Evolutionary conservation across 2,113 vertebrate genomes (phyloP), one percentile per base, ranked within the genome.

Genomic region (Crotophaga sulcirostris): DNA sequence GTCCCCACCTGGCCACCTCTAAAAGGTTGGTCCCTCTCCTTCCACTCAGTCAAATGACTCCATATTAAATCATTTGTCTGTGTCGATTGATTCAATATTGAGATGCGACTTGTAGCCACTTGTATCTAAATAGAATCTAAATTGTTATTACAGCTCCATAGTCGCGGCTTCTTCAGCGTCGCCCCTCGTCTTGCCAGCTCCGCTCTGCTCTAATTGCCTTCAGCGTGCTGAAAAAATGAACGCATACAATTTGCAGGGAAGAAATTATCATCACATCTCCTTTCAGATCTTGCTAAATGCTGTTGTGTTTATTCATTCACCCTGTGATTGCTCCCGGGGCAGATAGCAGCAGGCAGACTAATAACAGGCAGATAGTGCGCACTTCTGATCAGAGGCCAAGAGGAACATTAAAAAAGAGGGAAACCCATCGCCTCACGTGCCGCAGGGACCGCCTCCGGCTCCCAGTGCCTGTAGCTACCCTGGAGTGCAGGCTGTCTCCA

Each of bases 111-210:
- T 76, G 94, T 94, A 97, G 95, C 93, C 91, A 88, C 94, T 96
- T 96, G 90, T 97, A 97, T 97, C 97, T 97, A 97, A 97, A 97
- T 97, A 93, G 96, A 96, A 97, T 97, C 97, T 97, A 96, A 95
- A 97, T 97, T 95, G 96, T 96, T 96, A 94, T 96, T 95, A 95
- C 5, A 9, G 93, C 74, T 94, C 90, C 86, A 14, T 18, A 81
- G 91, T 52, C 6, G 42, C 29, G 28, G 87, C 70, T 93, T 78
- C 91, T 89, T 54, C 86, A 66, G 87, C 72, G 2, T 36, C 10
- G 74, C 80, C 89, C 93, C 86, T 82, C 40, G 3, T 64, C 56
- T 92, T 89, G 84, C 95, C 95, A 96, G 94, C 93, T 72, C 90
- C 4, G 59, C 93, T 91, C 80, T 3, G 13, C 86, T 93, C 91